phyloP scores from a whole-genome alignment of 2,888 invertebrate species.

The Phyllotreta striolata region DNA sequence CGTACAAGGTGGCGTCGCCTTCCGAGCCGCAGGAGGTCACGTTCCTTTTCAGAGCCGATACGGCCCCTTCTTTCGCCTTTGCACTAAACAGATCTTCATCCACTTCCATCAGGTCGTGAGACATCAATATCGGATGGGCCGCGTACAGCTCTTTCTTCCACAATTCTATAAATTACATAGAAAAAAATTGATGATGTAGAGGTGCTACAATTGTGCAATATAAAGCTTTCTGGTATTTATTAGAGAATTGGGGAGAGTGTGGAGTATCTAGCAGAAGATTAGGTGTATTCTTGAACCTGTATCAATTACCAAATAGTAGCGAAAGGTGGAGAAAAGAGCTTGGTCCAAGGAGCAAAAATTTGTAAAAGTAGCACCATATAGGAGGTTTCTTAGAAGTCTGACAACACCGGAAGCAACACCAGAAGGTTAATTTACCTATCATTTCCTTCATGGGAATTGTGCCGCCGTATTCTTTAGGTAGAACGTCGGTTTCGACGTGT shows the following conservation, averaged over 20 bases:
- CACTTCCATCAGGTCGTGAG: constrained; percentile 76
- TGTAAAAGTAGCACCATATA: too few species aligned
- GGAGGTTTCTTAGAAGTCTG: too few species aligned
- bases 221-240: too few species aligned
- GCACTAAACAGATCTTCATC: constrained; percentile 74
- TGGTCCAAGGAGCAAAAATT: too few species aligned
- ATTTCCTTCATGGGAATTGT: constrained; percentile 83
- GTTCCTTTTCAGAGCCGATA: constrained; percentile 73
- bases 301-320: too few species aligned
- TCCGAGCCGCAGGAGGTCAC: constrained; percentile 67
- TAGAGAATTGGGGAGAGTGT: too few species aligned
- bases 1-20: constrained; percentile 72
- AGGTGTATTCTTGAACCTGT: too few species aligned
- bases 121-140: constrained; percentile 68
- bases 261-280: too few species aligned
- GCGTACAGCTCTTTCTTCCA: constrained; percentile 75
- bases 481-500: constrained; percentile 59
- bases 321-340: too few species aligned
- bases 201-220: neutral
- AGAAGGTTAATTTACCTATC: constrained; percentile 71
- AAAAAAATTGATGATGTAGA: neutral
- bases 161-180: constrained; percentile 61
- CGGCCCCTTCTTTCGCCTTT: constrained; percentile 76
- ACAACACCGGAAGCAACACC: neutral
- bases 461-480: constrained; percentile 86